phyloP scores from a whole-genome alignment of 2,888 invertebrate genomes.

The Strigamia crassipes region DNA sequence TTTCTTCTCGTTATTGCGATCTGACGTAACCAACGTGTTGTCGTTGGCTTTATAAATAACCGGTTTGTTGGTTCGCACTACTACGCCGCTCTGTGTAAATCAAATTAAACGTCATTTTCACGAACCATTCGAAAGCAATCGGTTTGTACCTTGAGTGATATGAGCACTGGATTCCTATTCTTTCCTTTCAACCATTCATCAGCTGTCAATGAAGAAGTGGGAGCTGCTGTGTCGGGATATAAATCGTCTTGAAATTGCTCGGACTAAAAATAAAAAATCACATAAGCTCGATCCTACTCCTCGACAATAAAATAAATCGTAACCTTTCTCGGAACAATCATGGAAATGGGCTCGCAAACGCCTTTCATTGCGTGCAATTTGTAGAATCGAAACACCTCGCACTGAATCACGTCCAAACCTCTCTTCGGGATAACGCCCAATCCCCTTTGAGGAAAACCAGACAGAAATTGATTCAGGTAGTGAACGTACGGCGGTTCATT shows the following conservation, averaged over 20 bases:
- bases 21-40: constrained; percentile 63
- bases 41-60: constrained; percentile 66
- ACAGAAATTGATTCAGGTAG: constrained; percentile 96
- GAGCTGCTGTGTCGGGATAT: constrained; percentile 92
- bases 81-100: constrained; percentile 47
- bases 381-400: constrained; percentile 95
- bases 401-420: constrained; percentile 89
- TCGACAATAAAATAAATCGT: constrained; percentile 41
- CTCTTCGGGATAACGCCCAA: constrained; percentile 91
- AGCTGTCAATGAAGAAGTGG: constrained; percentile 83
- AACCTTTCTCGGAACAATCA: constrained; percentile 95
- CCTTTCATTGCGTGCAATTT: constrained; percentile 73
- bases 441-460: constrained; percentile 96
- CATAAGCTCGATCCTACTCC: background rate
- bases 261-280: constrained; percentile 64
- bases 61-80: constrained; percentile 62
- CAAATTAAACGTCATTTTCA: background rate
- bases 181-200: constrained; percentile 90
- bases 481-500: constrained; percentile 93
- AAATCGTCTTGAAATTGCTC: constrained; percentile 97
- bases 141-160: constrained; percentile 77
- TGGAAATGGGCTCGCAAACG: constrained; percentile 90
- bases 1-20: constrained; percentile 81
- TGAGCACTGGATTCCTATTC: constrained; percentile 86
- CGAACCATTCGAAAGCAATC: background rate